Base-by-base conservation (phyloP, 2,113 vertebrate genomes). In the Montifringilla adamsi region DNA sequence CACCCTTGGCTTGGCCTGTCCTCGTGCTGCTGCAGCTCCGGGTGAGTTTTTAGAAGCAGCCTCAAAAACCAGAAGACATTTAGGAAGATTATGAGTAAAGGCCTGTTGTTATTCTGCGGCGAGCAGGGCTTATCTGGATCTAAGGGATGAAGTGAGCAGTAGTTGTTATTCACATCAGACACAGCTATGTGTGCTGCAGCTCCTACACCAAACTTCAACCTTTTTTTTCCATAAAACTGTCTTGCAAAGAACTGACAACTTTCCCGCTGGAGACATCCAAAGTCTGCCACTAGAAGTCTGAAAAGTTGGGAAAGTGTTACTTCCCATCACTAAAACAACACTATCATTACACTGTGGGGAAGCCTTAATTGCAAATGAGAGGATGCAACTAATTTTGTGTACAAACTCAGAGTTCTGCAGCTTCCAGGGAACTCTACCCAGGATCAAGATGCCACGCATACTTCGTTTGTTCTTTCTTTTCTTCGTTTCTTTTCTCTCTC, bases 371-470 rank as follows among this genome's bases (percentile, higher is more conserved):
- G 53, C 18, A 79, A 86, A 22, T 5, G 37, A 50, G 24, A 27
- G 84, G 90, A 72, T 50, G 70, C 85, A 62, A 44, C 43, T 46
- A 77, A 60, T 80, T 96, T 89, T 84, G 87, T 83, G 49, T 47
- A 67, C 16, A 30, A 76, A 84, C 46, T 49, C 30, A 20, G 84
- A 68, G 52, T 77, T 59, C 74, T 39, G 58, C 81, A 76, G 93
- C 52, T 70, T 53, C 13, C 59, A 18, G 68, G 69, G 70, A 44
- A 14, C 81, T 81, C 60, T 84, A 96, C 90, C 85, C 92, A 74
- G 93, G 64, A 93, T 37, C 28, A 12, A 89, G 94, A 94, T 96
- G 92, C 93, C 93, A 89, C 2, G 6, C 95, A 96, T 97, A 87
- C 30, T 94, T 96, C 1, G 0, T 60, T 95, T 84, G 83, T 68